Conservation (phyloP, 2,888 invertebrate genomes). For the Piscicola geometra region DNA sequence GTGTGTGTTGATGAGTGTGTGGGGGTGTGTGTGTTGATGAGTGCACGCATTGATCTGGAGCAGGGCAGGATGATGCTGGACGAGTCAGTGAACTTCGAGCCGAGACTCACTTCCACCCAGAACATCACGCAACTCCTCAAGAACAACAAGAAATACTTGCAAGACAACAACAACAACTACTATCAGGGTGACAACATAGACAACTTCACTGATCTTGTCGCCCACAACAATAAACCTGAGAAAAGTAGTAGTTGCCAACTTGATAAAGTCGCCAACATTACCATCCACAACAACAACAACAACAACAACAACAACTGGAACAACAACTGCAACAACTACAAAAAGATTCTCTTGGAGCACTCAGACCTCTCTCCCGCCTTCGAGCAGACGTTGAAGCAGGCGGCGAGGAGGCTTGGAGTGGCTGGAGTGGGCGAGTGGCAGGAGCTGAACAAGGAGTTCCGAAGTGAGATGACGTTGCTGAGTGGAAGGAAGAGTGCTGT, state of each 20-base stretch:
- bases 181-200: background rate
- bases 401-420: background rate
- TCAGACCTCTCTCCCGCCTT: background rate
- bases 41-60: no score
- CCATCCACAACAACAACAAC: constrained; percentile 22
- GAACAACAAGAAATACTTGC: background rate
- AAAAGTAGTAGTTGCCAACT: no score
- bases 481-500: background rate
- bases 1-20: no score
- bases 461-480: background rate
- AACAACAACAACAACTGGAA: constrained; percentile 7
- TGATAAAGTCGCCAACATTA: no score
- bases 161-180: constrained; percentile 20
- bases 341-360: constrained; percentile 25
- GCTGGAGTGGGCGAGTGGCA: background rate
- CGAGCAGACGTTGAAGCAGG: background rate
- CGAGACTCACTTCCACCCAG: background rate
- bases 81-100: no score
- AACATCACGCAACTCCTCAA: background rate
- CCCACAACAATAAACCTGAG: background rate
- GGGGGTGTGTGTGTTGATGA: no score
- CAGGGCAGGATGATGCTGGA: no score
- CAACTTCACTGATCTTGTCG: background rate
- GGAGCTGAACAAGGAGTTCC: background rate
- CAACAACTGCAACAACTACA: constrained; percentile 11